Evolutionary conservation across 2,888 invertebrate genomes (phyloP), one percentile per base, ranked within the genome.

Genomic region (Biston betularia): DNA sequence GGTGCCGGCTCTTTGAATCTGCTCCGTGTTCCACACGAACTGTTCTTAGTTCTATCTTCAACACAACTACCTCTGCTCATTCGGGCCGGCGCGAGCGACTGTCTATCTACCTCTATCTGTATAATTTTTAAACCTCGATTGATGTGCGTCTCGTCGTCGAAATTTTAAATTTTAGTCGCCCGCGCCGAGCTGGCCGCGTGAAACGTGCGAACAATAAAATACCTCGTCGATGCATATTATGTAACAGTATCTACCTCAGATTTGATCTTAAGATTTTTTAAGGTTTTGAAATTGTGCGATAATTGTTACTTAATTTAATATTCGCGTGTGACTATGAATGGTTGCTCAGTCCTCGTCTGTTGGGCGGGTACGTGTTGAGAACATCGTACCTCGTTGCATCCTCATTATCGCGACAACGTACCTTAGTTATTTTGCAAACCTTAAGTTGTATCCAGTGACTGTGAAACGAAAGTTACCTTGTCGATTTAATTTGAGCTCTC

Each of bases 201-300:
- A 85, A 86, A 89, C 85, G 82, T 81, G 81, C 85, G 87, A 89
- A 89, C 89, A 88, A 90, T 87, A 86, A 84, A 83, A 81, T 92
- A 92, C 92, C 92, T 92, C 92, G 85, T 89, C 84, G 83, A 90
- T 89, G 89, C 92, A 92, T 92, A 92, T 89, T 92, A 88, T 88
- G 87, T 89, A 90, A 90, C 89, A 85, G 82, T 86, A 87, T 91
- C 93, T 93, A 93, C 93, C 93, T 93, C 93, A 92, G 81, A 89
- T 84, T 92, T 92, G 92, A 93, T 93, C 92, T 93, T 93, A 93
- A 91, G 92, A 88, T 87, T 90, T 87, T 88, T 87, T 90, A 89
- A 90, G 87, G 87, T 87, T 89, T 89, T 83, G 74, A 85, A 89
- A 86, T 88, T 87, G 89, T 89, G 88, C 90, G 91, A 92, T 90